phyloP scores from a whole-genome alignment of 2,888 invertebrate species.

The Caenorhabditis wallacei region DNA sequence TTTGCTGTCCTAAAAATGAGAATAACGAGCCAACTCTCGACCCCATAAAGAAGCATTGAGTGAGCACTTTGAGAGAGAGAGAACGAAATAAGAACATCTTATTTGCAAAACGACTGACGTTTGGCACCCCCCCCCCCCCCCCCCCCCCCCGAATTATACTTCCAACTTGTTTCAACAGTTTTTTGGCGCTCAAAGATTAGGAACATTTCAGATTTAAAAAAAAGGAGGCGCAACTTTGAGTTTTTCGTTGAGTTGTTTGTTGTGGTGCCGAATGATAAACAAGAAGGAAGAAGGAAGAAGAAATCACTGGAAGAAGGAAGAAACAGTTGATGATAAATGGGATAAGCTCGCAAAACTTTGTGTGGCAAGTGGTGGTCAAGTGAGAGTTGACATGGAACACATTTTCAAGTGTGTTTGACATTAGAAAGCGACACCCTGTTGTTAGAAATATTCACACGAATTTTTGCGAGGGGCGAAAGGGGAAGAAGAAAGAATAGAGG shows the following conservation, averaged over 20 bases:
- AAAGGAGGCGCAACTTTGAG: too few species aligned
- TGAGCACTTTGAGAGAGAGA: constrained; percentile 21
- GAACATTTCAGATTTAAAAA: background rate
- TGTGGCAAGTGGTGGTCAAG: constrained; percentile 32
- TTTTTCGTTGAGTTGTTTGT: background rate
- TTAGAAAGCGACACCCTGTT: constrained; percentile 13
- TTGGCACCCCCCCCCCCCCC: too few species aligned
- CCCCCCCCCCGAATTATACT: constrained; percentile 32
- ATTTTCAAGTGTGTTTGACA: constrained; percentile 26
- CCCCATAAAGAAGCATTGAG: constrained; percentile 25
- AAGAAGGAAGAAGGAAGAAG: background rate
- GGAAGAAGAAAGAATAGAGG: constrained; percentile 25
- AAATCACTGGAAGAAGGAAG: constrained; percentile 7
- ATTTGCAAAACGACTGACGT: constrained; percentile 38
- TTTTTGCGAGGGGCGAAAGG: constrained; percentile 16
- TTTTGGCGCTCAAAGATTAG: constrained; percentile 8
- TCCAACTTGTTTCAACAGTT: constrained; percentile 25
- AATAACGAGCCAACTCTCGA: constrained; percentile 50
- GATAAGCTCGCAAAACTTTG: background rate
- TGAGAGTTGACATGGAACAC: constrained; percentile 20
- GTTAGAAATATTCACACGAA: constrained; percentile 40
- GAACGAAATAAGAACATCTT: constrained; percentile 30
- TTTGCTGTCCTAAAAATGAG: constrained; percentile 42
- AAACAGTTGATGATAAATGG: constrained; percentile 40
- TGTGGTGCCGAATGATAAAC: constrained; percentile 10